Evolutionary conservation across 2,888 invertebrate genomes (phyloP), one percentile per base, ranked within the genome.

Genomic region (Gymnosoma rotundatum): DNA sequence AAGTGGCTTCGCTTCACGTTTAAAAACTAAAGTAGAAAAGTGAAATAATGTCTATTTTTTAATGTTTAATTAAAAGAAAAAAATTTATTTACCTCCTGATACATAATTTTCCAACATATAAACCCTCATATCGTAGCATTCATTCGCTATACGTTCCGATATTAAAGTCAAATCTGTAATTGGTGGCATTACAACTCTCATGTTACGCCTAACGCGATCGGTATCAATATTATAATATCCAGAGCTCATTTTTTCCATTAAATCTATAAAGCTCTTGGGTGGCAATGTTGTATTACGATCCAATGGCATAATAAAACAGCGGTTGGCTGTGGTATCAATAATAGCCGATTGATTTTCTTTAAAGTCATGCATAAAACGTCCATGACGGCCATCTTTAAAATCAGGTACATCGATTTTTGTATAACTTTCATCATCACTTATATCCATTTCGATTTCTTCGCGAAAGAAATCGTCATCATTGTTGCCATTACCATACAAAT

Each of bases 291-390:
- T 93, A 45, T 94, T 94, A 42, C 96, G 94, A 93, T 98, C 96
- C 90, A 98, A 93, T 0, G 96, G 96, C 97, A 98, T 97, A 20
- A 97, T 94, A 93, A 98, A 99, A 93, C 99, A 99, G 38, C 97
- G 95, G 72, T 93, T 93, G 50, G 94, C 94, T 80, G 95, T 94
- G 18, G 94, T 92, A 92, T 98, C 97, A 81, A 97, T 94, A 85
- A 98, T 97, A 89, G 95, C 95, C 48, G 95, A 94, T 72, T 94
- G 92, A 88, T 95, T 95, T 87, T 94, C 94, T 87, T 95, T 95
- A 91, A 99, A 99, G 92, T 99, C 98, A 89, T 99, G 98, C 88
- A 98, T 95, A 90, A 98, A 98, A 86, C 96, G 94, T 74, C 98
- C 97, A 61, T 94, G 94, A 48, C 96, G 94, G 1, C 97, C 97